phyloP scores from a whole-genome alignment of 2,113 vertebrate genomes.

The Haemorhous mexicanus region DNA sequence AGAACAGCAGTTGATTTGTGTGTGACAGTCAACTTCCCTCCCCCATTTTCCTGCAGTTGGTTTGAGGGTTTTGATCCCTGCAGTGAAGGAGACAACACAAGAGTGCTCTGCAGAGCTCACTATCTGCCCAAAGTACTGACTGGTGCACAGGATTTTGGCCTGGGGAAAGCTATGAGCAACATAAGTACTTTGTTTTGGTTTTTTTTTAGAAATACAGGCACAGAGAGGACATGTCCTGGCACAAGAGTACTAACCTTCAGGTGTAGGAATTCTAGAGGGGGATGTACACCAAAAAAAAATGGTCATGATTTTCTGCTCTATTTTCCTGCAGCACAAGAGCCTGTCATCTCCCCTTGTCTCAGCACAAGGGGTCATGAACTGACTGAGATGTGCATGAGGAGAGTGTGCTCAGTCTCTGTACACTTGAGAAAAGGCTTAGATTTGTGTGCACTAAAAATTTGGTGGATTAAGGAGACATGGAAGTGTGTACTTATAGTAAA shows the following conservation, averaged over 20 bases:
- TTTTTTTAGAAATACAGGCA: not conserved
- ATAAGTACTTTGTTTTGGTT: not conserved
- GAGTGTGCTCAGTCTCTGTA: not conserved
- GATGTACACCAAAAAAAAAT: not conserved
- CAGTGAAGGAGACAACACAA: not conserved
- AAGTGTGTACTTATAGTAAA: not conserved
- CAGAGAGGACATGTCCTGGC: not conserved
- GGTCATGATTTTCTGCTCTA: not conserved
- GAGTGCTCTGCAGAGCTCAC: not conserved
- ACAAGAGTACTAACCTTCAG: not conserved
- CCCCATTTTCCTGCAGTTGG: not conserved
- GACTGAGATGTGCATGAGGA: not conserved
- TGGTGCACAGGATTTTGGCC: not conserved
- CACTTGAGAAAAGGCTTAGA: slow-evolving; percentile 16
- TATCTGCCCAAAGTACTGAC: not conserved
- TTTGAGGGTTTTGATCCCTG: slow-evolving; percentile 23
- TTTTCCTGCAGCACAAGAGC: not conserved
- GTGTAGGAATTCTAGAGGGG: not conserved
- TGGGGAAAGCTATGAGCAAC: not conserved
- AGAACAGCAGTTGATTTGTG: not conserved
- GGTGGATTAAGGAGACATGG: slow-evolving; percentile 2
- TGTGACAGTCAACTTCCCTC: slow-evolving; percentile 28
- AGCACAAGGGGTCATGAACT: not conserved
- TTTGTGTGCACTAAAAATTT: slow-evolving; percentile 38
- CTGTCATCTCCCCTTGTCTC: not conserved